Evolutionary conservation across 1,140 invertebrate species (phyloP).

Genomic region (Patella vulgata): DNA sequence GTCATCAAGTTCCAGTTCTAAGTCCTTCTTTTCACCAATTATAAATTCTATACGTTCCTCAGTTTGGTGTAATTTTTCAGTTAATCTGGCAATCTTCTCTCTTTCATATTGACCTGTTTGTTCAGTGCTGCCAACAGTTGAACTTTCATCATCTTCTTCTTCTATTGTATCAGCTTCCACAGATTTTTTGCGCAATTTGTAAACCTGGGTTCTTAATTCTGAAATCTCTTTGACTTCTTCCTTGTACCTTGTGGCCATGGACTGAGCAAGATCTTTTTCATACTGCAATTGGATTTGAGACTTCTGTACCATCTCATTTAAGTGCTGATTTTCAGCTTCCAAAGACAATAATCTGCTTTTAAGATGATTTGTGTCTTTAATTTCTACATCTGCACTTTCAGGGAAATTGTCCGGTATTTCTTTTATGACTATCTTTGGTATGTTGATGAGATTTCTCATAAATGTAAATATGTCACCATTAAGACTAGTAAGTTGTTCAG

Average conservation of each 20-base stretch:
- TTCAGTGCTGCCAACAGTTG: conserved; percentile 17
- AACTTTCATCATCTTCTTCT: conserved; percentile 2
- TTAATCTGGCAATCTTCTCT: conserved; percentile 28
- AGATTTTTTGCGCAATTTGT: conserved; percentile 11
- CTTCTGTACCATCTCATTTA: background rate
- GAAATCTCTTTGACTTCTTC: conserved; percentile 14
- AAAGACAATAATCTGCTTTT: background rate
- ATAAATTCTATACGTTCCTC: too few relatives aligned
- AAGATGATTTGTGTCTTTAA: too few relatives aligned
- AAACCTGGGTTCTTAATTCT: conserved; percentile 19
- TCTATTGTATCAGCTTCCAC: background rate
- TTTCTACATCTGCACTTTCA: too few relatives aligned
- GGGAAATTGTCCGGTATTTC: background rate
- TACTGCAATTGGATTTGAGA: too few relatives aligned
- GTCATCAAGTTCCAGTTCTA: conserved; percentile 11
- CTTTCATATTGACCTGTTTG: conserved; percentile 22
- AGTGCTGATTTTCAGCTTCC: background rate
- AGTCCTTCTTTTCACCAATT: conserved; percentile 19
- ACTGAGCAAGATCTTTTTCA: too few relatives aligned
- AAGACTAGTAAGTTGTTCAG: too few relatives aligned
- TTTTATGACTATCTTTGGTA: background rate
- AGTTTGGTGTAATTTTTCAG: conserved; percentile 22
- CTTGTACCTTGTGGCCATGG: conserved; percentile 9
- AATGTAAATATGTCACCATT: too few relatives aligned
- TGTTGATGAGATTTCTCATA: too few relatives aligned